These are phyloP conservation scores for Pristionchus exspectatus DNA, from an alignment of 2,888 invertebrate genomes.

Conservation along the genomic window DNA sequence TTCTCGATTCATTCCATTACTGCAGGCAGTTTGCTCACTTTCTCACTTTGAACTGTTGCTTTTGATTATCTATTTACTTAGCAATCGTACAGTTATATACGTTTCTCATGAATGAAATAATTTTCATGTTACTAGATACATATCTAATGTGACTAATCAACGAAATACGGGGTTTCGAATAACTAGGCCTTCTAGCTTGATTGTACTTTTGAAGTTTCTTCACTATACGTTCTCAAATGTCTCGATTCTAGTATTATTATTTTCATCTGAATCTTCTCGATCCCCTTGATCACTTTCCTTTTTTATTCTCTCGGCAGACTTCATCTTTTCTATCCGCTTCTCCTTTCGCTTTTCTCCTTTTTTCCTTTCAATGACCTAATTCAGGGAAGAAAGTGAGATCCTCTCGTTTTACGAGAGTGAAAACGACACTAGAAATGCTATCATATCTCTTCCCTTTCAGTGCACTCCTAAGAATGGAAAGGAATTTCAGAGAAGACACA, in stretches of 20 bases:
- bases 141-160: too few species aligned
- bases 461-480: neutral
- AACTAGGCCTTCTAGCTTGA: too few species aligned
- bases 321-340: constrained; percentile 9
- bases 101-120: too few species aligned
- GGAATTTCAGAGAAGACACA: neutral
- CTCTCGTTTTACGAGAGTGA: constrained; percentile 48
- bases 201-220: too few species aligned
- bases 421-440: neutral
- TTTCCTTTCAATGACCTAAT: constrained; percentile 47
- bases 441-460: constrained; percentile 46
- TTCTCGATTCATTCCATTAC: too few species aligned
- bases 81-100: too few species aligned
- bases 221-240: too few species aligned
- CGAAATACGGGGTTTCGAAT: too few species aligned
- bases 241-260: neutral
- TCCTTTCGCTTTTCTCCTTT: constrained; percentile 41
- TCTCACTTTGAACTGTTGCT: too few species aligned
- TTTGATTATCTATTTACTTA: too few species aligned
- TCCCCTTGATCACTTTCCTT: neutral
- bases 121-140: too few species aligned
- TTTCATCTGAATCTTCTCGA: neutral
- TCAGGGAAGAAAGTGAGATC: constrained; percentile 34
- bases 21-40: too few species aligned
- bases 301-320: neutral